phyloP scores from a whole-genome alignment of 2,888 invertebrate species.

The Conomelus anceps region DNA sequence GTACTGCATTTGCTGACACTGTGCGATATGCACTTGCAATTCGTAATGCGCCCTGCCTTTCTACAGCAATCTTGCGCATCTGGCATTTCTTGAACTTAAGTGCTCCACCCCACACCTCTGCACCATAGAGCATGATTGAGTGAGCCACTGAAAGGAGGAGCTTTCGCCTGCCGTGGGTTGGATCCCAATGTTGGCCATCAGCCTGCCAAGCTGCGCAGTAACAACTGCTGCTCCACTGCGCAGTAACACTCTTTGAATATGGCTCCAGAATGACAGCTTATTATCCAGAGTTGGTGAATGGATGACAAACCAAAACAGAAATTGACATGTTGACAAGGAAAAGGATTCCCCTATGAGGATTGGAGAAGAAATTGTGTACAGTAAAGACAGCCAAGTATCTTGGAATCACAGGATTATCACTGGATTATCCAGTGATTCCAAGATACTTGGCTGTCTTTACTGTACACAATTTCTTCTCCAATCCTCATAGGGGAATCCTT shows the following conservation, averaged over 20 bases:
- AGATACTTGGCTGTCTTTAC: too few relatives aligned
- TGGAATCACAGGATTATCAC: too few relatives aligned
- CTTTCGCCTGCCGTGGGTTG: constrained; percentile 18
- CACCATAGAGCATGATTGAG: constrained; percentile 32
- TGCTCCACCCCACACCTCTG: constrained; percentile 29
- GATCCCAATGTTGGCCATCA: constrained; percentile 34
- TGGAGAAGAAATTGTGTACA: too few relatives aligned
- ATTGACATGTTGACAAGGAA: constrained; percentile 27
- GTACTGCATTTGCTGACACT: constrained; percentile 30
- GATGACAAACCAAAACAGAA: constrained; percentile 30
- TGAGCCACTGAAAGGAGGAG: constrained; percentile 26
- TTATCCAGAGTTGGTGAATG: constrained; percentile 23
- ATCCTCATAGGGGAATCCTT: constrained; percentile 11
- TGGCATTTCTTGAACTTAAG: constrained; percentile 18
- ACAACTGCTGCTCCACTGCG: not conserved
- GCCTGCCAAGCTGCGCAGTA: constrained; percentile 21
- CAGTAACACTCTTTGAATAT: too few relatives aligned
- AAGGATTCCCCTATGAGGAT: constrained; percentile 11
- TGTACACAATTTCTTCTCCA: too few relatives aligned
- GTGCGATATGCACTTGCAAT: constrained; percentile 31
- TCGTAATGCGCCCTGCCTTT: constrained; percentile 29
- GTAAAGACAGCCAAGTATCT: too few relatives aligned
- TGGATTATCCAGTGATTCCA: too few relatives aligned
- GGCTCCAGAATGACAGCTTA: too few relatives aligned
- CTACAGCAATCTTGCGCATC: not conserved